phyloP scores from a whole-genome alignment of 2,797 vertebrate genomes.

The Hemibagrus guttatus region DNA sequence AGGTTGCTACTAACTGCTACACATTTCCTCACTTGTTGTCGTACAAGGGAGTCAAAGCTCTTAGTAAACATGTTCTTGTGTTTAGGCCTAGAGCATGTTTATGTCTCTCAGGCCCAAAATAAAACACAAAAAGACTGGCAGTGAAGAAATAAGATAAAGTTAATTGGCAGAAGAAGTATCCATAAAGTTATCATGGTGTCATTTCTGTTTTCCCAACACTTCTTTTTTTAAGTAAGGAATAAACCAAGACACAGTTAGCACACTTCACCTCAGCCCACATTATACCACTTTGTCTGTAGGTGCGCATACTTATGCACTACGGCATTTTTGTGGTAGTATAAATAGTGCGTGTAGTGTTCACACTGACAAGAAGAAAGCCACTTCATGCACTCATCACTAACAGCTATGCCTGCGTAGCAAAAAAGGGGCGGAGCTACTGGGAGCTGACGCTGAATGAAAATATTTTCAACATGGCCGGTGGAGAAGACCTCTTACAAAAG shows the following conservation, averaged over 20 bases:
- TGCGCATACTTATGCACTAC: too few relatives aligned
- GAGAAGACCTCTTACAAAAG: too few relatives aligned
- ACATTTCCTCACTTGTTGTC: not conserved
- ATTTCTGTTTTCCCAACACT: not conserved
- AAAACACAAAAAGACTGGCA: conserved; percentile 9
- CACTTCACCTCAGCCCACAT: not conserved
- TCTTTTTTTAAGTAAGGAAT: not conserved
- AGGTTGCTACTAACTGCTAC: not conserved
- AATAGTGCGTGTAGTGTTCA: too few relatives aligned
- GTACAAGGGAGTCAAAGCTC: conserved; percentile 5
- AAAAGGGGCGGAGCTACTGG: too few relatives aligned
- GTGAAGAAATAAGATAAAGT: not conserved
- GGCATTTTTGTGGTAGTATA: too few relatives aligned
- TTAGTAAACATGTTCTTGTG: not conserved
- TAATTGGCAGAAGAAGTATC: too few relatives aligned
- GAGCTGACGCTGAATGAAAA: too few relatives aligned
- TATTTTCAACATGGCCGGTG: too few relatives aligned
- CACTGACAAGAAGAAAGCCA: too few relatives aligned
- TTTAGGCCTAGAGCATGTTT: not conserved
- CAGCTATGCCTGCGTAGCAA: too few relatives aligned
- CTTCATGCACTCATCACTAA: too few relatives aligned
- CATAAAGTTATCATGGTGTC: not conserved
- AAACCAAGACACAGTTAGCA: not conserved
- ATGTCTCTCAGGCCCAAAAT: not conserved
- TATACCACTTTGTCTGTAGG: not conserved